A percentile compares a stretch with the other conserved stretches of the same genome.
Evolutionary conservation across 2,888 invertebrate genomes (phyloP).

Genomic region (Microplitis manilae): DNA sequence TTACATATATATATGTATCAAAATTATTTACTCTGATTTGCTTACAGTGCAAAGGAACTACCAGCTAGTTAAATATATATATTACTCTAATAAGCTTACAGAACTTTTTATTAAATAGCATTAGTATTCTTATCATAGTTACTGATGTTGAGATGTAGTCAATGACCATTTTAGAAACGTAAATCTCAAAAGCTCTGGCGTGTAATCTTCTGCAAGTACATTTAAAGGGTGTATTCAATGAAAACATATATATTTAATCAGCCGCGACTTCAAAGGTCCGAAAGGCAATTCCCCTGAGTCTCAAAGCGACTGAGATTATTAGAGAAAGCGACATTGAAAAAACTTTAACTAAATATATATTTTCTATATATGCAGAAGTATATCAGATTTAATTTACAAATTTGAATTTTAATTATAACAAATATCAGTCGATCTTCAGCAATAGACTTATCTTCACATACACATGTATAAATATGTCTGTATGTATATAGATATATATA

Average conservation of each 20-base stretch:
- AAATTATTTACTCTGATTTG: too few species aligned
- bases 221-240: conserved; percentile 64
- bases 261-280: conserved; percentile 59
- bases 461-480: not conserved
- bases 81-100: not conserved
- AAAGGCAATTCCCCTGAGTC: conserved; percentile 42
- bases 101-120: not conserved
- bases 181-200: conserved; percentile 56
- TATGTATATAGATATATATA: not conserved
- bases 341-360: not conserved
- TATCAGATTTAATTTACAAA: too few species aligned
- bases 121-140: not conserved
- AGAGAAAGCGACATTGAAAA: conserved; percentile 7
- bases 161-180: conserved; percentile 32
- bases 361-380: too few species aligned
- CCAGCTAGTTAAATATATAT: too few species aligned
- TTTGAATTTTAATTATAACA: too few species aligned
- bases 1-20: too few species aligned
- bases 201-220: conserved; percentile 63
- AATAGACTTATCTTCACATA: not conserved
- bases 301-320: conserved; percentile 36
- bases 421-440: not conserved
- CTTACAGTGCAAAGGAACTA: too few species aligned
- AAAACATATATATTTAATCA: conserved; percentile 65
- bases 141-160: not conserved